A percentile compares a stretch with the other conserved stretches of the same genome.
phyloP scores from a whole-genome alignment of 2,113 vertebrate genomes.

The Pelobates fuscus region DNA sequence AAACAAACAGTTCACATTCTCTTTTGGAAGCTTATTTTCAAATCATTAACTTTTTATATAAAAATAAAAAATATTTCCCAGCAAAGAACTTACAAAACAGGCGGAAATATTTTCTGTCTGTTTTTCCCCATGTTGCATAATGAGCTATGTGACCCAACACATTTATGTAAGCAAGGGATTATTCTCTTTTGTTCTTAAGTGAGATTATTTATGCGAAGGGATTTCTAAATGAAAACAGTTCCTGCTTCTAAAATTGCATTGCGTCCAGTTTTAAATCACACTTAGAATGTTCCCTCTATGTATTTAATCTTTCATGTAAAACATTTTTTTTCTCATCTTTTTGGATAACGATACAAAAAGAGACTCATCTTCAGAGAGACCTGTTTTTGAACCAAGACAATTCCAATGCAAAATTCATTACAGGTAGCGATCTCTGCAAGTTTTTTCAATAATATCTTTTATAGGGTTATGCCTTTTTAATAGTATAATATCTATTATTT shows the following conservation, averaged over 20 bases:
- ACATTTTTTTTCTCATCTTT: too few relatives aligned
- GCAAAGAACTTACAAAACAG: background rate
- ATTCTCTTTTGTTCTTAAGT: background rate
- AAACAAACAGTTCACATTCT: background rate
- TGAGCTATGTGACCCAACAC: slow-evolving; percentile 1
- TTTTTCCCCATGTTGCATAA: background rate
- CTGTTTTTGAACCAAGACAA: too few relatives aligned
- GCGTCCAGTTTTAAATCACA: too few relatives aligned
- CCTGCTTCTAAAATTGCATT: background rate
- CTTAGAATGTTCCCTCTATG: too few relatives aligned
- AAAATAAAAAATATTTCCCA: background rate
- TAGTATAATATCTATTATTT: too few relatives aligned
- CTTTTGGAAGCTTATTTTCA: background rate
- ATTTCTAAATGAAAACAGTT: background rate
- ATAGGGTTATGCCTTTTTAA: too few relatives aligned
- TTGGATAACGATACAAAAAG: too few relatives aligned
- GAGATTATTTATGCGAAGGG: background rate
- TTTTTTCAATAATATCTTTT: too few relatives aligned
- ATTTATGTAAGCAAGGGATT: background rate
- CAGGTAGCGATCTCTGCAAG: too few relatives aligned
- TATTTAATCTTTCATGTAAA: too few relatives aligned
- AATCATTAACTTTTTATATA: slow-evolving; percentile 2
- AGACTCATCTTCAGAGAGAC: too few relatives aligned
- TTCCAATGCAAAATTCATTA: too few relatives aligned
- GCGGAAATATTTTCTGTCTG: slow-evolving; percentile 1